Base-by-base conservation (phyloP, 1,140 invertebrate species). In the Chironomus striatipennis region DNA sequence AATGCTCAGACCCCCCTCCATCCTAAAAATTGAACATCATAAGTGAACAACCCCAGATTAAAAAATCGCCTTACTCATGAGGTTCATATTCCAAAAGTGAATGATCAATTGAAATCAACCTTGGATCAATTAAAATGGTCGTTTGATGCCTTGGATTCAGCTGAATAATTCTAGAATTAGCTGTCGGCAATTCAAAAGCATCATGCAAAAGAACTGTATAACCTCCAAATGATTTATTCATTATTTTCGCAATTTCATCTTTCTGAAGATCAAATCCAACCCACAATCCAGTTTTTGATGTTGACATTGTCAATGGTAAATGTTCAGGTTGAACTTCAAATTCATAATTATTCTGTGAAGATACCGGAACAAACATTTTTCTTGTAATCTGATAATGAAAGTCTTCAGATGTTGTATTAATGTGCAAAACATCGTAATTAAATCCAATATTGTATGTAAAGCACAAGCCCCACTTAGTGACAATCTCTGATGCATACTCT, bases 181-280 rank as follows among this genome's bases (percentile, higher is more conserved):
- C 4, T 15, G 47, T n/a, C n/a, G 47, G 47, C 12, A 57, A 57
- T 57, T 57, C 47, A 15, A n/a, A 15, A 15, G 47, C 5, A 57
- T 57, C 47, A 15, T 57, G 47, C 9, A 57, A 5, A 5, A 57
- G 5, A 15, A 57, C n/a, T 1, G 12, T n/a, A 12, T n/a, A 12
- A 15, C 47, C 47, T 12, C 15, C 47, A 57, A 57, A 57, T 75
- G 88, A 85, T 2, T 88, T 85, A 77, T 20, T 67, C 7, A 7
- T 18, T 2, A 67, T 47, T 9, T 8, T 8, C 43, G 7, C 43
- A 47, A n/a, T n/a, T 8, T 47, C 43, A 2, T 10, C 7, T 47
- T 10, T 4, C 43, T 2, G 5, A 47, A n/a, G 12, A 5, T 57
- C 4, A 10, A 57, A n/a, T 57, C n/a, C n/a, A 57, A n/a, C 47